Evolutionary conservation across 2,797 vertebrate genomes (phyloP).

Genomic region (Crocodylus rhombifer): DNA sequence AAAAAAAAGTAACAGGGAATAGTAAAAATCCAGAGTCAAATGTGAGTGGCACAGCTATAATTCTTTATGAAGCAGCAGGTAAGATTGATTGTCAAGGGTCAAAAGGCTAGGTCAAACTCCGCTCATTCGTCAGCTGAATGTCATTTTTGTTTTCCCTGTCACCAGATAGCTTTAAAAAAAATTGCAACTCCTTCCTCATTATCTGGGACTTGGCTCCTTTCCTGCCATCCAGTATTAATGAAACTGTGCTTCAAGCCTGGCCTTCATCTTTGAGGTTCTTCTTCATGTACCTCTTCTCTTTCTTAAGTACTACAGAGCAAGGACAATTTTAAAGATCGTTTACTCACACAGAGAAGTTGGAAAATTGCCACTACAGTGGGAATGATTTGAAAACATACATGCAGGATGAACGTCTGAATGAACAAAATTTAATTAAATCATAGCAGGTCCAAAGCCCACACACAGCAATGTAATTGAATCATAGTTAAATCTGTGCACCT

Average conservation of each 20-base stretch:
- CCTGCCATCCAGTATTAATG: slow-evolving; percentile 89
- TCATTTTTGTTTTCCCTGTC: slow-evolving; percentile 95
- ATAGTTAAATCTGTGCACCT: slow-evolving; percentile 61
- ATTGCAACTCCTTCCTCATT: slow-evolving; percentile 88
- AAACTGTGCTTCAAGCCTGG: slow-evolving; percentile 85
- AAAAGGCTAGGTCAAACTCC: slow-evolving; percentile 93
- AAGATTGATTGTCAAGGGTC: slow-evolving; percentile 98
- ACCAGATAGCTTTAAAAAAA: slow-evolving; percentile 87
- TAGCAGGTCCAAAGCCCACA: slow-evolving; percentile 54
- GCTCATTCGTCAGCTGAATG: slow-evolving; percentile 93
- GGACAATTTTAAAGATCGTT: slow-evolving; percentile 76
- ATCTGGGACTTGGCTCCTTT: slow-evolving; percentile 83
- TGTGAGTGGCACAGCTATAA: slow-evolving; percentile 86
- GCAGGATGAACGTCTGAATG: slow-evolving; percentile 65
- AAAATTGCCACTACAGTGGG: slow-evolving; percentile 52
- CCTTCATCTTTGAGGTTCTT: slow-evolving; percentile 87
- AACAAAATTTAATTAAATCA: slow-evolving; percentile 77
- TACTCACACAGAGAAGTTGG: slow-evolving; percentile 60
- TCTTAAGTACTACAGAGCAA: slow-evolving; percentile 70
- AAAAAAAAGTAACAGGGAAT: slow-evolving; percentile 76
- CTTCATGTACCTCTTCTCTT: slow-evolving; percentile 72
- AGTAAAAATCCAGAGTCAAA: slow-evolving; percentile 87
- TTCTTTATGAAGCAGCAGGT: slow-evolving; percentile 89
- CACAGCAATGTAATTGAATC: slow-evolving; percentile 37
- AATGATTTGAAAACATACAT: slow-evolving; percentile 71